A percentile compares a stretch with the other conserved stretches of the same genome.
These are phyloP conservation scores for Hystrix cristata DNA, from an alignment of 2,113 vertebrate genomes.

Conservation along the genomic window DNA sequence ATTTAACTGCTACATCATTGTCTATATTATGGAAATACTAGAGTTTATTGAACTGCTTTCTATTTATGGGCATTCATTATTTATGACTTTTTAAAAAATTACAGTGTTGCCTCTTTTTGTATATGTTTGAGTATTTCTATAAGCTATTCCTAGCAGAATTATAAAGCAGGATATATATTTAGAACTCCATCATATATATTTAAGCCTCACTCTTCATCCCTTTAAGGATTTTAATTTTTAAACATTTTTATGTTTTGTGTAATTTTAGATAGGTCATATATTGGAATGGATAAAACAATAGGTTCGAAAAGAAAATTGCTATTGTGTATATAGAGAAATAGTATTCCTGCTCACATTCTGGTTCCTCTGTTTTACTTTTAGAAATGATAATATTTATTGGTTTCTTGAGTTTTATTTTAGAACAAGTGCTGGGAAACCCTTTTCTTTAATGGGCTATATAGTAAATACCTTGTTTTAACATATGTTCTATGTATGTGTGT, in stretches of 20 bases:
- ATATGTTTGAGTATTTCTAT: background rate
- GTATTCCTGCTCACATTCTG: background rate
- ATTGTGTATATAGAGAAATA: background rate
- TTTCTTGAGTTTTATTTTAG: conserved; percentile 14
- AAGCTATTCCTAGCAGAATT: background rate
- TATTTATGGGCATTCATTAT: conserved; percentile 7
- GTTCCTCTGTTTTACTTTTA: conserved; percentile 1
- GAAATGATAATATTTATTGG: background rate
- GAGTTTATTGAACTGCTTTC: conserved; percentile 13
- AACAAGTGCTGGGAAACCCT: background rate
- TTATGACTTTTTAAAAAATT: conserved; percentile 16
- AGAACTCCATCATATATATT: background rate
- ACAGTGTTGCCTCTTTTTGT: background rate
- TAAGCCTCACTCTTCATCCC: background rate
- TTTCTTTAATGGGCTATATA: background rate
- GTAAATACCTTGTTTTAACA: background rate
- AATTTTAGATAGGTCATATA: conserved; percentile 17
- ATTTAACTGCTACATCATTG: background rate
- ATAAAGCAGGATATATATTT: background rate
- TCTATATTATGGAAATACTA: background rate
- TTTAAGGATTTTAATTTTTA: background rate
- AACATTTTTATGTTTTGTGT: conserved; percentile 10
- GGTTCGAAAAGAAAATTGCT: background rate
- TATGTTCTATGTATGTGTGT: background rate
- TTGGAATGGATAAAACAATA: conserved; percentile 29